Percentiles rank a stretch among this genome's conserved stretches.
These are phyloP conservation scores for Microcebus murinus DNA, from an alignment of 2,113 vertebrate species.

Conservation along the genomic window DNA sequence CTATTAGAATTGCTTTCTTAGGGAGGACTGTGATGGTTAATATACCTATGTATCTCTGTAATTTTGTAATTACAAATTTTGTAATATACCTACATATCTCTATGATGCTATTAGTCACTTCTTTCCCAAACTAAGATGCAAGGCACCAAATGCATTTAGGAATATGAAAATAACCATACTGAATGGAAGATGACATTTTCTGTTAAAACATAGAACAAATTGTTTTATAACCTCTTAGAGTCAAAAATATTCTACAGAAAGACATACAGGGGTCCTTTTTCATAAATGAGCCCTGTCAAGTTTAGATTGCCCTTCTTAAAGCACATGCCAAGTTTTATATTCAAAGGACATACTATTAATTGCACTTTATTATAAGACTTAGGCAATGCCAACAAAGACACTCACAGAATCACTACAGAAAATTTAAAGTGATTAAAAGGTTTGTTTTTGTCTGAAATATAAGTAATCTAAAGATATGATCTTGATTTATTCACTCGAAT, in stretches of 20 bases:
- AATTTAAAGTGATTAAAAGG: neutral
- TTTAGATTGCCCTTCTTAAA: conserved; percentile 25
- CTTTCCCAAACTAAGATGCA: neutral
- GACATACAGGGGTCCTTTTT: neutral
- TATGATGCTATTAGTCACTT: neutral
- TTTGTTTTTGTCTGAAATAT: neutral
- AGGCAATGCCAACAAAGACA: neutral
- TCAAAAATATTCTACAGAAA: conserved; percentile 25
- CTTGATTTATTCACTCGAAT: neutral
- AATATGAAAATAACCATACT: neutral
- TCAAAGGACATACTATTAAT: conserved; percentile 29
- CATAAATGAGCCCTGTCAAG: neutral
- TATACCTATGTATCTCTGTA: neutral
- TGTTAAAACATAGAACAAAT: neutral
- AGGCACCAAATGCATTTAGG: neutral
- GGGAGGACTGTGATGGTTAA: neutral
- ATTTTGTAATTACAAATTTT: neutral
- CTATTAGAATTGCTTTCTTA: neutral
- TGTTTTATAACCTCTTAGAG: conserved; percentile 36
- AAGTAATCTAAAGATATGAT: neutral
- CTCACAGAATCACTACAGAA: neutral
- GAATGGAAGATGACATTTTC: neutral
- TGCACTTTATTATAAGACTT: neutral
- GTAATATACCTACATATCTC: neutral
- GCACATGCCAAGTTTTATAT: conserved; percentile 15